Evolutionary conservation across 1,140 invertebrate genomes (phyloP).

Genomic region (Holcopasites calliopsidis): DNA sequence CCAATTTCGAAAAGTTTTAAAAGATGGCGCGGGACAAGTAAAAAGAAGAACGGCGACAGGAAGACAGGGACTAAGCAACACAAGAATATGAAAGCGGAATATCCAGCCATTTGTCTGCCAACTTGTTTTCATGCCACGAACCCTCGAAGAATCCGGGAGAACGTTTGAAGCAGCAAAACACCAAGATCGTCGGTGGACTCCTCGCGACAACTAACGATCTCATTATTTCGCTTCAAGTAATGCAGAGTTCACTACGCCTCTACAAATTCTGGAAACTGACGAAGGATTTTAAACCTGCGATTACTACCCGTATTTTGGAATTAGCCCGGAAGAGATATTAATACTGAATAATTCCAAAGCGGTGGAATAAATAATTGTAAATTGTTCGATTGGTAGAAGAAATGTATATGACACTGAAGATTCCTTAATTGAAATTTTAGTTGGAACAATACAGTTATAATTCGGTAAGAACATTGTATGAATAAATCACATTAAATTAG

Average conservation of each 20-base stretch:
- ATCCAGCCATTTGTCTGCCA: slow-evolving; percentile 21
- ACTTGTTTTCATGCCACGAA: not conserved
- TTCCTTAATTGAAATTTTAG: too few relatives aligned
- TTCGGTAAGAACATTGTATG: too few relatives aligned
- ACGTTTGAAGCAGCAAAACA: slow-evolving; percentile 14
- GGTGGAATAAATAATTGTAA: too few relatives aligned
- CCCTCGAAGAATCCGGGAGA: not conserved
- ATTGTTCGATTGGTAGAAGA: too few relatives aligned
- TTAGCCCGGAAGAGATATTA: too few relatives aligned
- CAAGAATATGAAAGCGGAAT: slow-evolving; percentile 37
- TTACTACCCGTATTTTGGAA: too few relatives aligned
- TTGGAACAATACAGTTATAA: too few relatives aligned
- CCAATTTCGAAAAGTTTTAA: slow-evolving; percentile 59
- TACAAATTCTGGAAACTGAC: not conserved
- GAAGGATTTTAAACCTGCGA: too few relatives aligned
- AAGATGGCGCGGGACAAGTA: slow-evolving; percentile 42
- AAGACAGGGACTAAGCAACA: not conserved
- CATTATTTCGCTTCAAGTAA: slow-evolving; percentile 8
- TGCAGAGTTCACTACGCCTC: not conserved
- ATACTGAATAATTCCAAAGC: too few relatives aligned
- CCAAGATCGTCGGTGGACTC: not conserved
- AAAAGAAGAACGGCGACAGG: slow-evolving; percentile 23
- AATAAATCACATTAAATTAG: too few relatives aligned
- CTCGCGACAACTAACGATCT: slow-evolving; percentile 4
- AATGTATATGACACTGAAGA: too few relatives aligned